These are phyloP conservation scores for Bungarus multicinctus DNA, from an alignment of 2,113 vertebrate genomes.

Conservation along the genomic window DNA sequence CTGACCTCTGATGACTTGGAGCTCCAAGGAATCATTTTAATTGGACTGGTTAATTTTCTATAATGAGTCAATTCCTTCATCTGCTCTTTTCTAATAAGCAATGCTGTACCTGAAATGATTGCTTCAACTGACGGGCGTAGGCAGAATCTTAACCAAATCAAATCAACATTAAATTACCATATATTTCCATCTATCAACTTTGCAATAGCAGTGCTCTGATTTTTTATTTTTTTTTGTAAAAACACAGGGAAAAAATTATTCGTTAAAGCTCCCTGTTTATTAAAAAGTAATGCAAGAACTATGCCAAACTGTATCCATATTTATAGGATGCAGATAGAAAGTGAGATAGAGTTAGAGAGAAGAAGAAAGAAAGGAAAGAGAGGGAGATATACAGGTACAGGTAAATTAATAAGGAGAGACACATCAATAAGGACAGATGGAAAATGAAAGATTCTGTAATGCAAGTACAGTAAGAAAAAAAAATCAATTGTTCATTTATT, in stretches of 20 bases:
- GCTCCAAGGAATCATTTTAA: constrained; percentile 14
- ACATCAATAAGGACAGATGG: background rate
- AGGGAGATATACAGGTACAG: background rate
- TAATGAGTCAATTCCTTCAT: constrained; percentile 23
- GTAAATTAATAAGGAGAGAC: background rate
- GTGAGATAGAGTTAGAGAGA: background rate
- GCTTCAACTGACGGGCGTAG: background rate
- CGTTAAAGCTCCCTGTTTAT: background rate
- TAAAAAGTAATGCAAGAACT: background rate
- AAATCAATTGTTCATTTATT: background rate
- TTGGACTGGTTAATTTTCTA: constrained; percentile 26
- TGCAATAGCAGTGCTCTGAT: background rate
- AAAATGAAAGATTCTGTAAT: background rate
- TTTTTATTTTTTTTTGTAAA: background rate
- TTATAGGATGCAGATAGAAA: background rate
- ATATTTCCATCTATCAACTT: constrained; percentile 7
- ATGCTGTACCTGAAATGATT: background rate
- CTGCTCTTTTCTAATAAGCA: constrained; percentile 24
- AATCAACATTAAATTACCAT: constrained; percentile 15
- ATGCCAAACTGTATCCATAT: background rate
- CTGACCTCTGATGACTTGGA: constrained; percentile 18
- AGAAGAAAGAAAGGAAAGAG: background rate
- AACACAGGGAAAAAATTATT: background rate
- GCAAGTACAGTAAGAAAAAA: background rate
- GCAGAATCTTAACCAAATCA: constrained; percentile 1